Conservation (phyloP, 2,797 vertebrate genomes). For the Allobates femoralis region DNA sequence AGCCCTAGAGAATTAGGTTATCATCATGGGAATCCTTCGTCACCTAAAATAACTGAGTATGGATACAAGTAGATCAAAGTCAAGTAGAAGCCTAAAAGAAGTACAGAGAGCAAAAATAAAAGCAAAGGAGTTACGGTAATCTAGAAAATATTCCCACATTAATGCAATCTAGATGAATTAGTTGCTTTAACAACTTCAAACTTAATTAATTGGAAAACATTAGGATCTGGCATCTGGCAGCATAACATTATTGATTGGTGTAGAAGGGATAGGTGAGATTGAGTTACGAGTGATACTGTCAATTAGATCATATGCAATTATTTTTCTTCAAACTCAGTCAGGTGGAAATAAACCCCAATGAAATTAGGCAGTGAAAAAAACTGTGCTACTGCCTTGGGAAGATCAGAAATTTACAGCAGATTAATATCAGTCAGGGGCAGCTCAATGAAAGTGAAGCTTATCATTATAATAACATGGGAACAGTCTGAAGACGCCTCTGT, state of each 20-base stretch:
- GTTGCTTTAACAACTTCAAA: slow-evolving; percentile 55
- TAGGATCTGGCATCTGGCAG: slow-evolving; percentile 53
- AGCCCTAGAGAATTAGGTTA: not conserved
- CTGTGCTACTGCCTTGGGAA: not conserved
- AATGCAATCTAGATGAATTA: slow-evolving; percentile 57
- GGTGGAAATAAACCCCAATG: slow-evolving; percentile 50
- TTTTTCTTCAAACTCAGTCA: slow-evolving; percentile 57
- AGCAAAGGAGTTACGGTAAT: slow-evolving; percentile 10
- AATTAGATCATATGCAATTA: slow-evolving; percentile 62
- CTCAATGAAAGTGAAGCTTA: slow-evolving; percentile 33
- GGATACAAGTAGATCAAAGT: not conserved
- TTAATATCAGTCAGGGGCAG: slow-evolving; percentile 40
- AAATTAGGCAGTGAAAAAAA: slow-evolving; percentile 42
- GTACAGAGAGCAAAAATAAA: slow-evolving; percentile 1
- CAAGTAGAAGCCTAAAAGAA: not conserved
- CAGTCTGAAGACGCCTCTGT: not conserved
- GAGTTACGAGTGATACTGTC: slow-evolving; percentile 56
- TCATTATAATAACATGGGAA: slow-evolving; percentile 9
- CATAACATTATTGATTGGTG: slow-evolving; percentile 56
- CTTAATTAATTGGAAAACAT: slow-evolving; percentile 60
- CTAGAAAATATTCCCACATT: slow-evolving; percentile 33
- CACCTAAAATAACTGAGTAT: not conserved
- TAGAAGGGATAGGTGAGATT: slow-evolving; percentile 60
- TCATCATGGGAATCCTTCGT: not conserved
- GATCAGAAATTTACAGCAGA: slow-evolving; percentile 55